Evolutionary conservation across 2,797 vertebrate species (phyloP), one percentile per base, ranked within the genome.

Genomic region (Phoebastria nigripes): DNA sequence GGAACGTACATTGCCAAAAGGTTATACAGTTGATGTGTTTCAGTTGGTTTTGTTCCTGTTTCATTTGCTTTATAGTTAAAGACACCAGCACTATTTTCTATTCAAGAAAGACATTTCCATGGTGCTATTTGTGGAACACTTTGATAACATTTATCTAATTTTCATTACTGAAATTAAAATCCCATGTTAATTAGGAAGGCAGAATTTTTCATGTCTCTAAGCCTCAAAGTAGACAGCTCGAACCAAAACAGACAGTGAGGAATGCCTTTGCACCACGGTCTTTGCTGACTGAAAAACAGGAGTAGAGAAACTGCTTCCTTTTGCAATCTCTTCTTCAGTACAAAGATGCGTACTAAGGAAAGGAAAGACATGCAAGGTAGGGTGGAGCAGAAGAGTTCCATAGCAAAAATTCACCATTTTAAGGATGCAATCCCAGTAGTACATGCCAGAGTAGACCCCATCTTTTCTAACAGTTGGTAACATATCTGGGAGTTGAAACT

Each of bases 191-290:
- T 82, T 72, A 51, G 24, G 20, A 81, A 80, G 15, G 18, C 5
- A 29, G 46, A 26, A n/a, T 35, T 93, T 39, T 73, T 74, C 9
- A 28, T 7, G 31, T 31, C 24, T 42, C 29, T 51, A 52, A 73
- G 35, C 11, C 2, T 5, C n/a, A 25, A 52, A 79, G 33, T 3
- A 46, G 39, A 62, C 1, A 5, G 18, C 20, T 54, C 3, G 1
- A 87, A 69, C 28, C 58, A 65, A 82, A 87, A 11, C 8, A 49
- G 15, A 8, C 21, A 76, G 4, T 18, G 31, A 79, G 55, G 16
- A 85, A 82, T 25, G 22, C 8, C 42, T 87, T 47, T 76, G 49
- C 6, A 52, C 12, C 31, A n/a, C 1, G 5, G 26, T 42, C 37
- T 71, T 76, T 28, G 16, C 28, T 49, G 52, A 61, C 15, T 0